phyloP scores from a whole-genome alignment of 2,888 invertebrate genomes.

The Ganaspis brasiliensis region DNA sequence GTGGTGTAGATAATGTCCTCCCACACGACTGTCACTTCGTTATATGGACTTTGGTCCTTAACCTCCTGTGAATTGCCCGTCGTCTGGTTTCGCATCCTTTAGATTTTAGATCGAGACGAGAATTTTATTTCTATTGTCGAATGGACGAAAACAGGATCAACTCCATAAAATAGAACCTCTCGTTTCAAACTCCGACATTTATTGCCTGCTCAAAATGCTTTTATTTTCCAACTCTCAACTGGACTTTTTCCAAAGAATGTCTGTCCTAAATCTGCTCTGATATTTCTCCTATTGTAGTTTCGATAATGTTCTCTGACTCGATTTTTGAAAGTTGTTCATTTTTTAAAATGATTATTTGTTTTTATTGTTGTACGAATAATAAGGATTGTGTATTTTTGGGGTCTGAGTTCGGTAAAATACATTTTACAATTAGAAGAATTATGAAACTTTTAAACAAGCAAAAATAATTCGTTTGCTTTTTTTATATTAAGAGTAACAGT shows the following conservation, averaged over 20 bases:
- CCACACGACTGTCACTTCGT: constrained; percentile 76
- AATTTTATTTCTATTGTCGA: constrained; percentile 41
- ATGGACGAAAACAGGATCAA: not conserved
- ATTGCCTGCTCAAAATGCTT: not conserved
- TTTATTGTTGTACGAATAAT: too few species aligned
- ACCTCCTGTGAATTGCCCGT: constrained; percentile 68
- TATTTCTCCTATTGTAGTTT: not conserved
- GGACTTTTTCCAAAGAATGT: too few species aligned
- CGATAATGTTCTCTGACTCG: not conserved
- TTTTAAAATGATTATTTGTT: too few species aligned
- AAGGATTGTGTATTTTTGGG: too few species aligned
- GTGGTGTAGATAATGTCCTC: constrained; percentile 76
- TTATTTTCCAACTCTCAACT: not conserved
- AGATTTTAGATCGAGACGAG: constrained; percentile 1
- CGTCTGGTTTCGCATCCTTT: constrained; percentile 24
- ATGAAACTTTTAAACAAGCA: too few species aligned
- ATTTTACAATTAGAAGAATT: too few species aligned
- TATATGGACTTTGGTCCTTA: constrained; percentile 73
- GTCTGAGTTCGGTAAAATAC: too few species aligned
- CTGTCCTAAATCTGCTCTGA: too few species aligned
- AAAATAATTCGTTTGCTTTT: too few species aligned
- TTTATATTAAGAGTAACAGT: too few species aligned
- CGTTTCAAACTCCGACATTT: constrained; percentile 10
- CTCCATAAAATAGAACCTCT: constrained; percentile 18
- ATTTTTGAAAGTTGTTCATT: too few species aligned